Evolutionary conservation across 1,140 invertebrate genomes (phyloP).

Genomic region (Phenacoccus solenopsis): DNA sequence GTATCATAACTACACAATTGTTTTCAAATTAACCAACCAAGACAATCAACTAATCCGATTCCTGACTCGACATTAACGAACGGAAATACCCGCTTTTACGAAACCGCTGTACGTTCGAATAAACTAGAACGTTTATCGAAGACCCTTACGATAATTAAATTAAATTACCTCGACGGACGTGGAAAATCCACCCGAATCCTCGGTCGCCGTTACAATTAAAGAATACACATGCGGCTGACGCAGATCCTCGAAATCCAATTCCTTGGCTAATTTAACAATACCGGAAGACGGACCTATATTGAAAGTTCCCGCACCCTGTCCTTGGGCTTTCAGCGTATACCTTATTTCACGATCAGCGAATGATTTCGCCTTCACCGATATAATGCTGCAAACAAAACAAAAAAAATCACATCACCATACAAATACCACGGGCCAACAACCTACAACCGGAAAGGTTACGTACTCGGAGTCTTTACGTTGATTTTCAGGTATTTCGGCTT

Average conservation of each 20-base stretch:
- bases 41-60: too few relatives aligned
- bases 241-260: constrained; percentile 87
- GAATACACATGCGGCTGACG: constrained; percentile 86
- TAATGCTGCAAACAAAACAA: constrained; percentile 51
- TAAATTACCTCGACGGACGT: constrained; percentile 75
- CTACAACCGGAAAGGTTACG: constrained; percentile 35
- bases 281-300: constrained; percentile 88
- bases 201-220: constrained; percentile 80
- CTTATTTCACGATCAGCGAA: constrained; percentile 89
- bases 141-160: too few relatives aligned
- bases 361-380: constrained; percentile 90
- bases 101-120: too few relatives aligned
- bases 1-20: too few relatives aligned
- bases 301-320: constrained; percentile 86
- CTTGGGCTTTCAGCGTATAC: constrained; percentile 84
- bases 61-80: too few relatives aligned
- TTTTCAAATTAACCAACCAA: too few relatives aligned
- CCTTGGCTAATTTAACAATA: constrained; percentile 86
- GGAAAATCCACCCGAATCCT: constrained; percentile 90
- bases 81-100: too few relatives aligned
- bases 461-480: constrained; percentile 93
- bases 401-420: neutral
- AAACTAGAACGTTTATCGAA: too few relatives aligned
- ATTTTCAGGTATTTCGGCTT: constrained; percentile 89
- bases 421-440: neutral